Evolutionary conservation across 2,113 vertebrate species (phyloP).

Genomic region (Phalacrocorax brasilianus): DNA sequence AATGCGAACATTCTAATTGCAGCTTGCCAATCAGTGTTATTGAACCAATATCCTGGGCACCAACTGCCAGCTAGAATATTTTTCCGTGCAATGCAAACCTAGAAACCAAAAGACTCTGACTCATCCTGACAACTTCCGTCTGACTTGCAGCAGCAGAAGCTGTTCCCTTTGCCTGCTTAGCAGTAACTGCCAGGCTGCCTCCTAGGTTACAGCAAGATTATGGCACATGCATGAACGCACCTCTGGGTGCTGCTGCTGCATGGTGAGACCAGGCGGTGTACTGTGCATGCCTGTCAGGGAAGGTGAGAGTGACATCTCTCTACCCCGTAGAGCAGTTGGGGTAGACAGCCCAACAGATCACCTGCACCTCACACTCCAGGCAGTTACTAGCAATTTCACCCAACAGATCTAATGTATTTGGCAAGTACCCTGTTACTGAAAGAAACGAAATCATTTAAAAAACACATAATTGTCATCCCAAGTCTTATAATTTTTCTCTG

Average conservation of each 20-base stretch:
- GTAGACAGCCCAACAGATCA: neutral
- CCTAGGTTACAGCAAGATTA: neutral
- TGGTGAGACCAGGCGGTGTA: rapidly evolving
- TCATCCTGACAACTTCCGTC: neutral
- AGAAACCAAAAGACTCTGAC: neutral
- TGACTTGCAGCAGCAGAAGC: neutral
- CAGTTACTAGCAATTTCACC: neutral
- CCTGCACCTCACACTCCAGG: neutral
- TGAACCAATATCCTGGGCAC: neutral
- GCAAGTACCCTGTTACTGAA: neutral
- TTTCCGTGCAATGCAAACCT: neutral
- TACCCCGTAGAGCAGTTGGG: neutral
- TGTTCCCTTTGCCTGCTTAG: neutral
- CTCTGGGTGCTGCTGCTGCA: neutral
- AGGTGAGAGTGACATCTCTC: neutral
- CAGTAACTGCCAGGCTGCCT: neutral
- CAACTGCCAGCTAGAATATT: neutral
- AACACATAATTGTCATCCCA: neutral
- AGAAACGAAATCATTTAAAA: neutral
- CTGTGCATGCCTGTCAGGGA: neutral
- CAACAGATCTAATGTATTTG: neutral
- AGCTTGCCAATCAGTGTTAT: neutral
- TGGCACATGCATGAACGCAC: rapidly evolving
- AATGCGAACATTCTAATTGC: neutral
- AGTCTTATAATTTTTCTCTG: neutral